Percentiles rank a stretch among this genome's conserved stretches.
phyloP scores from a whole-genome alignment of 2,888 invertebrate species.

The Neoitamus cyanurus region DNA sequence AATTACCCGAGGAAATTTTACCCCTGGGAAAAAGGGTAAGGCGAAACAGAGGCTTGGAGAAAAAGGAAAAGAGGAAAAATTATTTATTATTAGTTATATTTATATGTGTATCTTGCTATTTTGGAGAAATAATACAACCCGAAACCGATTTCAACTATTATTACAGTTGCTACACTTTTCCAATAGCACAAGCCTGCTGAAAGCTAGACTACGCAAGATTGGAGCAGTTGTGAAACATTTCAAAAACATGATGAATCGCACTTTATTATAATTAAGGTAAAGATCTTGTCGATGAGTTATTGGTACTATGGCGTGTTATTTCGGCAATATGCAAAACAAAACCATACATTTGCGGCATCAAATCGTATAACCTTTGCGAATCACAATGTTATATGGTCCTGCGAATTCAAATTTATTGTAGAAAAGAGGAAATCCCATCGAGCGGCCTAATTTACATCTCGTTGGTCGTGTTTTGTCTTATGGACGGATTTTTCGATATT shows the following conservation, averaged over 20 bases:
- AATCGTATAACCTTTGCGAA: background rate
- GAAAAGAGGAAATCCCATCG: background rate
- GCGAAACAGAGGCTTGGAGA: too few relatives aligned
- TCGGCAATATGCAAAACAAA: constrained; percentile 14
- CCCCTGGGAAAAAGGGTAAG: too few relatives aligned
- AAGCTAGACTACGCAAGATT: background rate
- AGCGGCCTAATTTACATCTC: background rate
- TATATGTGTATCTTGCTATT: constrained; percentile 17
- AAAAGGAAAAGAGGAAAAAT: too few relatives aligned
- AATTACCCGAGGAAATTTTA: too few relatives aligned
- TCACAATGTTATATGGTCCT: background rate
- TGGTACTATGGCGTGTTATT: constrained; percentile 57
- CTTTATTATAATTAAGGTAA: constrained; percentile 55
- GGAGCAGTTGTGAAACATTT: background rate
- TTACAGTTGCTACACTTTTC: constrained; percentile 10
- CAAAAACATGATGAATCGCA: background rate
- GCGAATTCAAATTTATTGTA: background rate
- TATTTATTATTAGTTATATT: too few relatives aligned
- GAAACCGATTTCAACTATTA: constrained; percentile 14
- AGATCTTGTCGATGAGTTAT: constrained; percentile 57
- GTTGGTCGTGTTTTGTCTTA: background rate
- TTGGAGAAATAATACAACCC: constrained; percentile 15
- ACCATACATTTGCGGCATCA: background rate
- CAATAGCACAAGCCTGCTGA: background rate
- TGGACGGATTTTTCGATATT: background rate